Base-by-base conservation (phyloP, 2,888 invertebrate genomes). In the Leucoma salicis region DNA sequence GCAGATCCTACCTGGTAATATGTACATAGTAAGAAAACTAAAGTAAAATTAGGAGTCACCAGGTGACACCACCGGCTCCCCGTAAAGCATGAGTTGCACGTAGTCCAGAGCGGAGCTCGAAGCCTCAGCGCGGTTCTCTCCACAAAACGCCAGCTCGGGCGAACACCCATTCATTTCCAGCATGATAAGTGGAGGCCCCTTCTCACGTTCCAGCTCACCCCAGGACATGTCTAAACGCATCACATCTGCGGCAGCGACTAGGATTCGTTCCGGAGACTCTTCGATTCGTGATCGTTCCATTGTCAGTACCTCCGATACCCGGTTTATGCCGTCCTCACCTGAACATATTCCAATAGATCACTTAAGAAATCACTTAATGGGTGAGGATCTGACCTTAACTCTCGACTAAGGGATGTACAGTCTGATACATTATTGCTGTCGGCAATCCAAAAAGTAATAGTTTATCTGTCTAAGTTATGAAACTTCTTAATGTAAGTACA, bases 41-140 rank as follows among this genome's bases (percentile, higher is more conserved):
- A n/a, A n/a, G n/a, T n/a, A n/a, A n/a, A n/a, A n/a, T n/a, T n/a
- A n/a, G n/a, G n/a, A n/a, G n/a, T n/a, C n/a, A n/a, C n/a, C n/a
- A n/a, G n/a, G n/a, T n/a, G n/a, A n/a, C n/a, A n/a, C 21, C 21
- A 21, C 8, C 21, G 8, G 12, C 7, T 29, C 29, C 6, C 13
- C 29, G 7, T n/a, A 29, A 2, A 74, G 68, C 51, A 59, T 64
- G 40, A 63, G 67, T 21, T 53, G 61, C 53, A 78, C 42, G 69
- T 74, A 73, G 42, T 48, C 50, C 40, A 71, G 39, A 32, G 76
- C 75, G 42, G 53, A 46, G 44, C 14, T 44, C 38, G 69, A 66
- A 55, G 71, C 70, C 47, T 16, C 61, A 49, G 27, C 46, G 45
- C 52, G 42, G 39, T 21, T 36, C 35, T 2, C 15, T 16, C 47